Evolutionary conservation across 1,140 invertebrate species (phyloP).

Genomic region (Drosophila pachea): DNA sequence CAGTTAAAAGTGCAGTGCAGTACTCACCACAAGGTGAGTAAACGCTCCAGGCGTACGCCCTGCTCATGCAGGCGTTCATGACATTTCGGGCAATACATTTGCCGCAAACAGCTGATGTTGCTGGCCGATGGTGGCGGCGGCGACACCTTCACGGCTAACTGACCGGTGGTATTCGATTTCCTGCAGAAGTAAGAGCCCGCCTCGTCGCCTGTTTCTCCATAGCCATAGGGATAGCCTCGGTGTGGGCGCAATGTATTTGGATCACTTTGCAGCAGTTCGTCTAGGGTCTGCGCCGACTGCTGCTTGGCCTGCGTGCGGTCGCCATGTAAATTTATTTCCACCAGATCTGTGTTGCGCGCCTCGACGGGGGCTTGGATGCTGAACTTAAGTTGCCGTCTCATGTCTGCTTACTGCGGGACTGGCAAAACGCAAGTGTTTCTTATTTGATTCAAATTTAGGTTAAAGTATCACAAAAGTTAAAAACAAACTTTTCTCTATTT

Average conservation of each 20-base stretch:
- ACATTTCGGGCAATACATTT: conserved; percentile 75
- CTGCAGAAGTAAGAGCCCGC: conserved; percentile 60
- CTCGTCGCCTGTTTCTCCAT: conserved; percentile 50
- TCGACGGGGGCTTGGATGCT: conserved; percentile 43
- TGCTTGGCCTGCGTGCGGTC: conserved; percentile 46
- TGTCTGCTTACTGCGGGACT: conserved; percentile 42
- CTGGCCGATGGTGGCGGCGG: conserved; percentile 53
- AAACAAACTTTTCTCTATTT: conserved; percentile 26
- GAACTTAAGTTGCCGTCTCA: conserved; percentile 66
- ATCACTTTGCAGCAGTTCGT: conserved; percentile 41
- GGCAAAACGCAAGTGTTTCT: conserved; percentile 30
- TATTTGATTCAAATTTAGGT: conserved; percentile 69
- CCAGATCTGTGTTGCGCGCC: conserved; percentile 46
- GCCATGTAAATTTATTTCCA: conserved; percentile 62
- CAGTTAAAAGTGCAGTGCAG: not conserved
- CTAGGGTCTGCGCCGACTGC: conserved; percentile 52
- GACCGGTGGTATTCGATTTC: conserved; percentile 63
- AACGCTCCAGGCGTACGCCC: conserved; percentile 64
- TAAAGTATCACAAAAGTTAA: conserved; percentile 31
- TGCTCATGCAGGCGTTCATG: conserved; percentile 68
- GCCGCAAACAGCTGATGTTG: conserved; percentile 67
- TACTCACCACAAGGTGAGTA: conserved; percentile 64
- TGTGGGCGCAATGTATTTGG: conserved; percentile 36
- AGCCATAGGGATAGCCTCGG: conserved; percentile 68
- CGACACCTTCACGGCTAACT: conserved; percentile 64